These are phyloP conservation scores for Pristionchus maxplancki DNA, from an alignment of 2,888 invertebrate genomes.

Conservation along the genomic window DNA sequence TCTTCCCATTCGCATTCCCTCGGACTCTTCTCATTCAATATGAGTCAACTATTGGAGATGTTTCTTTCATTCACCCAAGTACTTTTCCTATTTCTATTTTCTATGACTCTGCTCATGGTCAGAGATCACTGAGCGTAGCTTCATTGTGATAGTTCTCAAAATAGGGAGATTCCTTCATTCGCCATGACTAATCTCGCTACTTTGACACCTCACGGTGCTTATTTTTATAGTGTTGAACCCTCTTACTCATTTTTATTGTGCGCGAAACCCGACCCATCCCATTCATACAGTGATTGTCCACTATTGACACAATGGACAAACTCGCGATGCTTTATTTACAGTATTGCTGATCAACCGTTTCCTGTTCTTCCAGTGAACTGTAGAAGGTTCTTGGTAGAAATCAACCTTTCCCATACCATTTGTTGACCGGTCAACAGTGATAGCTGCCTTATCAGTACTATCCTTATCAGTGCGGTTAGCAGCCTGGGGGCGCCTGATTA, in stretches of 20 bases:
- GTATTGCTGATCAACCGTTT: no score
- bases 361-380: not conserved
- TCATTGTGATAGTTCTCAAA: no score
- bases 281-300: not conserved
- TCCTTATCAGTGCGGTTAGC: not conserved
- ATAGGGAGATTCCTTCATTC: not conserved
- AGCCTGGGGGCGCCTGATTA: not conserved
- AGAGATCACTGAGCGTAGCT: no score
- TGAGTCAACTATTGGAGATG: no score
- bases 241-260: not conserved
- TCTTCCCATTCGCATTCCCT: no score
- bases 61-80: not conserved
- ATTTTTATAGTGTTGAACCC: not conserved
- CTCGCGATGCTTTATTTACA: no score
- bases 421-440: not conserved
- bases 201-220: not conserved
- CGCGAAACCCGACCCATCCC: not conserved
- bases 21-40: no score
- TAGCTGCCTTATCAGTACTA: not conserved
- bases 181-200: not conserved
- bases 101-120: not conserved
- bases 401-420: not conserved
- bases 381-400: not conserved
- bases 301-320: no score
- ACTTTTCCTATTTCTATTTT: not conserved